A percentile compares a stretch with the other conserved stretches of the same genome.
phyloP scores from a whole-genome alignment of 2,888 invertebrate species.

The Apodemia duryi region DNA sequence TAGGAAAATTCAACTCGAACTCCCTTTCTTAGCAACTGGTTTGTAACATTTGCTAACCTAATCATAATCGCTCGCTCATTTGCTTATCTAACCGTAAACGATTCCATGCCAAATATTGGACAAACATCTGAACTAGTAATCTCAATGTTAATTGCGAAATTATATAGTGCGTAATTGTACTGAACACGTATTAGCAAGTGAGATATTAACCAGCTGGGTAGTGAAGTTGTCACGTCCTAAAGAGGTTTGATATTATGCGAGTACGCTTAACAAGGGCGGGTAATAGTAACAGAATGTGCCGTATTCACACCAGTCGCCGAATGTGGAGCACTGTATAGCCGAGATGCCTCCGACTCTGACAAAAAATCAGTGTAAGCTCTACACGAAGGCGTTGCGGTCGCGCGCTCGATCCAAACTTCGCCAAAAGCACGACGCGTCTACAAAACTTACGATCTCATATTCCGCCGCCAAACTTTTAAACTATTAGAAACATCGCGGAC shows the following conservation, averaged over 20 bases:
- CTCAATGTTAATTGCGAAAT: constrained; percentile 47
- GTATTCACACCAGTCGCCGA: constrained; percentile 72
- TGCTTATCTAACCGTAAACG: neutral
- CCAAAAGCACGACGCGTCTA: constrained; percentile 30
- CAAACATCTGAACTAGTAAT: constrained; percentile 45
- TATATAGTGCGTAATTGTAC: constrained; percentile 52
- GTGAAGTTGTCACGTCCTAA: constrained; percentile 44
- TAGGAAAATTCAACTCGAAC: too few relatives aligned
- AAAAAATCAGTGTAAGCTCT: constrained; percentile 78
- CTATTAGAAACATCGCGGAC: constrained; percentile 20
- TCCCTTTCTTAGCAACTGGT: too few relatives aligned
- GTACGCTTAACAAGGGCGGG: constrained; percentile 44
- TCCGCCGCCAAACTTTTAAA: constrained; percentile 3
- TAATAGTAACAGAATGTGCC: constrained; percentile 49
- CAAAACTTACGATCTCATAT: constrained; percentile 32
- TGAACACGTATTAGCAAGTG: constrained; percentile 50
- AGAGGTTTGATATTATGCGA: constrained; percentile 42
- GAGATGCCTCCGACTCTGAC: constrained; percentile 73
- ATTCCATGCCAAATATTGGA: constrained; percentile 20
- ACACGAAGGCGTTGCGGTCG: constrained; percentile 66
- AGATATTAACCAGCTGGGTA: constrained; percentile 54
- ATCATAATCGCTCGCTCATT: neutral
- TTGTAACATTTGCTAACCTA: neutral
- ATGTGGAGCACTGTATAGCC: constrained; percentile 69
- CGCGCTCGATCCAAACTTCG: constrained; percentile 44